Conservation (phyloP, 2,797 vertebrate species). For the Tragopan temminckii region DNA sequence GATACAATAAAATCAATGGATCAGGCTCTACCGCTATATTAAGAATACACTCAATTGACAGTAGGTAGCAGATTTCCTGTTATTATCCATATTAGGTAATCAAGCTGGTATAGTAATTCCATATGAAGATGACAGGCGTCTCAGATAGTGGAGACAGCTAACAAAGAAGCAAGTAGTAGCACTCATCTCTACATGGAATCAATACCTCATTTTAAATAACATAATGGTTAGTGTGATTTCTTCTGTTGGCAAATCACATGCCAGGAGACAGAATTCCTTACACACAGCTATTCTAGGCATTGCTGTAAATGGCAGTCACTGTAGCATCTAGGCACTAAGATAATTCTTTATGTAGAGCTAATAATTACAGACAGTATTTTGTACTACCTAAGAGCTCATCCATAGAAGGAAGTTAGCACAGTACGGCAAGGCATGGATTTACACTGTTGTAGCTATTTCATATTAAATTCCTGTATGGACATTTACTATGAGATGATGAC, state of each 20-base stretch:
- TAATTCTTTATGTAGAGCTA: conserved; percentile 41
- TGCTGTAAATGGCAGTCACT: conserved; percentile 64
- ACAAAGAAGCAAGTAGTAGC: neutral
- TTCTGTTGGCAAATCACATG: neutral
- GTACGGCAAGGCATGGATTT: neutral
- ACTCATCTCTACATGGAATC: neutral
- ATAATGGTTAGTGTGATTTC: neutral
- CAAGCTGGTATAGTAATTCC: neutral
- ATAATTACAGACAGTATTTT: conserved; percentile 17
- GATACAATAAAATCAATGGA: neutral
- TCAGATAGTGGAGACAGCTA: conserved; percentile 12
- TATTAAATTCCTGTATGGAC: neutral
- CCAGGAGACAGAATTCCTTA: conserved; percentile 4
- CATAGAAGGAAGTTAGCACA: neutral
- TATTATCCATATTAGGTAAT: neutral
- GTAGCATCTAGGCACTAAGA: conserved; percentile 70
- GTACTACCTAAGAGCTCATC: neutral
- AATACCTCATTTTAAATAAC: neutral
- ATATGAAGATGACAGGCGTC: neutral
- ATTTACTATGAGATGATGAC: neutral
- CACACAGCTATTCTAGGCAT: neutral
- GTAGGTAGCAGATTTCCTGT: conserved; percentile 18
- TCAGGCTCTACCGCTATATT: neutral
- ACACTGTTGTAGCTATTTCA: neutral
- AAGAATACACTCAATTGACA: neutral